Conservation (phyloP, 2,113 vertebrate species). For the Strix aluco region DNA sequence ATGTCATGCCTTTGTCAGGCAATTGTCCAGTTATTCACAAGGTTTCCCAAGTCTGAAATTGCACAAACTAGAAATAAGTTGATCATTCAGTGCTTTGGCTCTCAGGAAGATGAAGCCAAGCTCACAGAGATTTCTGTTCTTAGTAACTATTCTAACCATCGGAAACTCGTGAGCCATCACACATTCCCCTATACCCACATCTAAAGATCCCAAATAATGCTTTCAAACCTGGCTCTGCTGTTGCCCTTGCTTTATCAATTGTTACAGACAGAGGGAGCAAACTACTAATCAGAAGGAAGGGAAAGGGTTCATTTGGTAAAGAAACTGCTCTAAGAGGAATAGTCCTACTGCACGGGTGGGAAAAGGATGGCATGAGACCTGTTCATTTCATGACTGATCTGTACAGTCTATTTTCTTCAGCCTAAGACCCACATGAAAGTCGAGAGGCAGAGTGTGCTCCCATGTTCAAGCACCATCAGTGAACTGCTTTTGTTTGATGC, state of each 20-base stretch:
- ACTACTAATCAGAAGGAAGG: slow-evolving; percentile 16
- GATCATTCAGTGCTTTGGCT: neutral
- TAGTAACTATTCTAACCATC: neutral
- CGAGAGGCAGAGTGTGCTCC: neutral
- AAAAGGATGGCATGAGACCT: neutral
- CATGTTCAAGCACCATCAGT: neutral
- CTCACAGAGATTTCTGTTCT: neutral
- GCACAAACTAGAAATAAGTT: neutral
- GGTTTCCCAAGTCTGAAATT: neutral
- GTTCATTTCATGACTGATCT: neutral
- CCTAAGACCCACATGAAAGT: neutral
- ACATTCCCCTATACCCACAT: neutral
- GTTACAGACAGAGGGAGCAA: slow-evolving; percentile 66
- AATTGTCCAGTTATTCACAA: neutral
- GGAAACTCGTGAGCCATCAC: neutral
- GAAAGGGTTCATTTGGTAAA: neutral
- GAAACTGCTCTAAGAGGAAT: neutral
- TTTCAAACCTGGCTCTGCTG: neutral
- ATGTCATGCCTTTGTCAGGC: neutral
- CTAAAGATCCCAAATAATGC: neutral
- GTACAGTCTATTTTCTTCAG: neutral
- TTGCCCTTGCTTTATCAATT: slow-evolving; percentile 40
- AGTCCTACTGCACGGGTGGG: neutral
- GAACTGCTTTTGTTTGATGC: neutral
- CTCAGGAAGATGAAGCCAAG: neutral